Conservation (phyloP, 2,888 invertebrate genomes). For the Lasiommata megera region DNA sequence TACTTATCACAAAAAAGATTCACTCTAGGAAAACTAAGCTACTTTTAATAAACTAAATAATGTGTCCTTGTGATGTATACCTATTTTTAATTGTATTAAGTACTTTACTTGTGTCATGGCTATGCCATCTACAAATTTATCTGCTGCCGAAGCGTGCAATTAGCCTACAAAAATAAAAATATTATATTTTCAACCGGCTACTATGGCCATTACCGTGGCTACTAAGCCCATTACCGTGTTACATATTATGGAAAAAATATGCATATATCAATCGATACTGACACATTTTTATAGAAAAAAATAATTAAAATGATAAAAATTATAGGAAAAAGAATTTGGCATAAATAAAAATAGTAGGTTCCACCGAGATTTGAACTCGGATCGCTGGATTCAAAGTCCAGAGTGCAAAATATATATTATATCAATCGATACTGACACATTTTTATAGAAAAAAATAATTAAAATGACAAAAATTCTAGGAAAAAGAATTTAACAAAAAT, state of each 20-base stretch:
- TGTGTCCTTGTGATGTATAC: not conserved
- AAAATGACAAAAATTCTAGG: not conserved
- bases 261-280: too few species aligned
- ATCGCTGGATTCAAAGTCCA: constrained; percentile 90
- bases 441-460: not conserved
- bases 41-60: not conserved
- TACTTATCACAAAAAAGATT: not conserved
- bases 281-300: not conserved
- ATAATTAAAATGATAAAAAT: not conserved
- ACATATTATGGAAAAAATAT: too few species aligned
- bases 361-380: constrained; percentile 91
- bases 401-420: too few species aligned
- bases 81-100: constrained; percentile 25
- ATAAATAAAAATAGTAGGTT: constrained; percentile 64
- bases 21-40: not conserved
- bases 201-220: too few species aligned
- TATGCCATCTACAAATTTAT: constrained; percentile 36
- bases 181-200: too few species aligned
- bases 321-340: not conserved
- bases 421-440: too few species aligned
- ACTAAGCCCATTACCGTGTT: too few species aligned
- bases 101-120: constrained; percentile 46
- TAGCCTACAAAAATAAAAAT: too few species aligned
- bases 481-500: constrained; percentile 4
- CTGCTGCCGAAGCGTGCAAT: too few species aligned